Base-by-base conservation (phyloP, 1,140 invertebrate species). In the Euglossa dilemma region DNA sequence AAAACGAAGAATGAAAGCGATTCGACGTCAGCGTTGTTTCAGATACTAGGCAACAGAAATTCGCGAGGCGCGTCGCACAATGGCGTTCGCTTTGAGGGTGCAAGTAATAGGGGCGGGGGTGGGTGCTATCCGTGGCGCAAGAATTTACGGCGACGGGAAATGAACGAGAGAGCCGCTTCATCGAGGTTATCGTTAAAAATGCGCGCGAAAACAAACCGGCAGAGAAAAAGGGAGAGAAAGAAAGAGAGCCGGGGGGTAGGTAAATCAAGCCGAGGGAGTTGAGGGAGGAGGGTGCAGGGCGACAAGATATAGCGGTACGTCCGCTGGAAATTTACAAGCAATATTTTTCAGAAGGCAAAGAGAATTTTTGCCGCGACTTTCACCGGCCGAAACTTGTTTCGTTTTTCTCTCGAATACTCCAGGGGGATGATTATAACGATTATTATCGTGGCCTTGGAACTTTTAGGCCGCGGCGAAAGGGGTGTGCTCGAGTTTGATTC, bases 231-330 rank as follows among this genome's bases (percentile, higher is more conserved):
- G 25, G 16, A n/a, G 36, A 71, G n/a, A 47, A 54, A 52, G 45
- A 61, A 75, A 45, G 57, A 81, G 73, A 47, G n/a, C n/a, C 14
- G 6, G 59, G 8, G 36, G 12, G 36, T 52, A 47, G 18, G 69
- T 80, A 80, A 80, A 80, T 71, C 70, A 74, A 73, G 64, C 25
- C 36, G 36, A 36, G 59, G 57, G 54, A 8, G 45, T 56, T 23
- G 25, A n/a, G n/a, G n/a, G n/a, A n/a, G n/a, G n/a, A n/a, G n/a
- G n/a, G n/a, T n/a, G n/a, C n/a, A n/a, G 47, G 47, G 36, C n/a
- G 69, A 84, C 72, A 79, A 84, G 76, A 79, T 83, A 83, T 78
- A 83, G 28, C n/a, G 79, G 64, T 57, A 16, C 36, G 80, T 83
- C 52, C 28, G n/a, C 12, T 54, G 64, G 66, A 63, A 78, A 83